Evolutionary conservation across 1,140 invertebrate genomes (phyloP), one percentile per base, ranked within the genome.

Genomic region (Drosophila kohkoa): DNA sequence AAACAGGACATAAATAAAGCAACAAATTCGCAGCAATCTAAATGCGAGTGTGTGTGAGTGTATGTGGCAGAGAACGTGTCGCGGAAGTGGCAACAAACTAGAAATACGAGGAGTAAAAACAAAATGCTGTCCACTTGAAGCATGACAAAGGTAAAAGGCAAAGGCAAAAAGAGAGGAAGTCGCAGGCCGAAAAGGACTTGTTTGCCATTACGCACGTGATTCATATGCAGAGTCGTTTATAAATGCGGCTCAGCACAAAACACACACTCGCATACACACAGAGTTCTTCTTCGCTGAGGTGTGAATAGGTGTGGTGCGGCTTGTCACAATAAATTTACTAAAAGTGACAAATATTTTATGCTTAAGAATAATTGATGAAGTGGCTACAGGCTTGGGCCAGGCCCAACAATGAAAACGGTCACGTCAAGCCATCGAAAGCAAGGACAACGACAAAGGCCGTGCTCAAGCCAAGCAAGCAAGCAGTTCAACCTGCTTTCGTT

Each of bases 321-420:
- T 80, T 90, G 87, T 90, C 87, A 90, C 87, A 90, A 90, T 90
- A 90, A 90, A 90, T 90, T 90, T 82, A 90, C 71, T 87, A 90
- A 90, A 90, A 90, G 87, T 90, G 87, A 90, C 87, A 90, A 90
- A 90, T 90, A 90, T 90, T 90, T 90, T 90, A 90, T 90, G 82
- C 87, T 90, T 90, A 90, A 90, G 87, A 88, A 90, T 90, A 90
- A 90, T 90, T 90, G 87, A 90, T 90, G 87, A 90, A 86, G 87
- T 86, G 82, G 82, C 82, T 87, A 82, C 82, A 87, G 82, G 20
- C 20, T 25, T 25, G 20, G 82, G 79, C 60, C 11, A 48, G 43
- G 25, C 41, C 3, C 13, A 46, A 15, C 62, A 54, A 32, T 60
- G 63, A 46, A 78, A 77, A 68, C 79, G 82, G 79, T 87, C 82